A percentile compares a stretch with the other conserved stretches of the same genome.
Evolutionary conservation across 1,140 invertebrate species (phyloP).

Genomic region (Drosophila dunni): DNA sequence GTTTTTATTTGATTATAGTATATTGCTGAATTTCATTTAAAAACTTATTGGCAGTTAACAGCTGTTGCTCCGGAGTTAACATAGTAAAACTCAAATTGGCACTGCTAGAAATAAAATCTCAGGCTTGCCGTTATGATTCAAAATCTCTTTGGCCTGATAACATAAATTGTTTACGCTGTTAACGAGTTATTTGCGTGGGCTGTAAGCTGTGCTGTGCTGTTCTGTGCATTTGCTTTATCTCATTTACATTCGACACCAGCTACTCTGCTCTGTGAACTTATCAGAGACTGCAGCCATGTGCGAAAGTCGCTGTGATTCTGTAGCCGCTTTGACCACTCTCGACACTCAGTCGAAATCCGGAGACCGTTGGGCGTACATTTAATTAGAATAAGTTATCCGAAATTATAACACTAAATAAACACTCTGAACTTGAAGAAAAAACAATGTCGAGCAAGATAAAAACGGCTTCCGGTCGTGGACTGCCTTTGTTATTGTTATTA

Average conservation of each 20-base stretch:
- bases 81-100: conserved; percentile 21
- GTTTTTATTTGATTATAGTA: too few species aligned
- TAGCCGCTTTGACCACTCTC: neutral
- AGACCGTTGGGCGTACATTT: conserved; percentile 31
- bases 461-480: conserved; percentile 59
- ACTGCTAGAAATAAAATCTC: neutral
- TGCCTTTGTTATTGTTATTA: conserved; percentile 25
- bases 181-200: neutral
- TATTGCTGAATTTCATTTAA: too few species aligned
- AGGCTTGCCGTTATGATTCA: conserved; percentile 9
- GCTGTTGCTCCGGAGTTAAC: too few species aligned
- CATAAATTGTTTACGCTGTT: neutral
- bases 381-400: conserved; percentile 25
- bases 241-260: conserved; percentile 1
- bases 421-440: conserved; percentile 49
- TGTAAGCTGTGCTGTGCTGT: neutral
- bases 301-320: conserved; percentile 8
- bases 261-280: neutral
- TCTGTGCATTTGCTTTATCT: conserved; percentile 23
- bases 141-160: neutral
- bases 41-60: too few species aligned
- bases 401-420: conserved; percentile 18
- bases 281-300: conserved; percentile 54
- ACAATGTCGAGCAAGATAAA: conserved; percentile 69
- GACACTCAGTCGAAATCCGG: conserved; percentile 49